Base-by-base conservation (phyloP, 2,888 invertebrate genomes). In the Anaspis maculata region DNA sequence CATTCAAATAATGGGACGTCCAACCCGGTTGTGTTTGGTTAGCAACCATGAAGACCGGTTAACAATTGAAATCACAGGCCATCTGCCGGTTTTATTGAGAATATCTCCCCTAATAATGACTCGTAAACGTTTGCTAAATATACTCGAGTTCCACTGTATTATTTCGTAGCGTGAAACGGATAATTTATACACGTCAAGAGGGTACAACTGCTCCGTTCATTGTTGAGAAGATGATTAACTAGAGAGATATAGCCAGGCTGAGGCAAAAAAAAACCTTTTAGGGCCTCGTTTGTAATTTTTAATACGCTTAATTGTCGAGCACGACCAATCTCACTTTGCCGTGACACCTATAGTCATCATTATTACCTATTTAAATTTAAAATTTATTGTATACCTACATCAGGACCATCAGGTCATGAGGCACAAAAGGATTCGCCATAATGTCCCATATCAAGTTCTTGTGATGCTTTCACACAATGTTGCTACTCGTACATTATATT, bases 61-160 rank as follows among this genome's bases (percentile, higher is more conserved):
- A 52, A 62, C 61, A 61, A 61, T 61, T 50, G 59, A 55, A 60
- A 59, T 61, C 59, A 49, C 53, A 48, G 54, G 56, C 62, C 62
- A 62, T 62, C 9, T 62, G 62, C 62, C 56, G 52, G 49, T 45
- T 56, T 56, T 54, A 58, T 60, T 56, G 57, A 59, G 54, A 50
- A 42, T 33, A 44, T 40, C 40, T 50, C 52, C 51, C 49, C 49
- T 53, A 37, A 50, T 54, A 56, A 63, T 62, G 54, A 56, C 51
- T 53, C 46, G 52, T 61, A 62, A 62, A 61, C 57, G 61, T 56
- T 55, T 53, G 60, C 62, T 62, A 63, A 63, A 63, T 63, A 63
- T 59, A 61, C 59, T 59, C 51, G 46, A 55, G 45, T n/a, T n/a
- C n/a, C n/a, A n/a, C n/a, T 53, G 54, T 61, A 60, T 61, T 59